Evolutionary conservation across 1,140 invertebrate genomes (phyloP), one percentile per base, ranked within the genome.

Genomic region (Drosophila serrata): DNA sequence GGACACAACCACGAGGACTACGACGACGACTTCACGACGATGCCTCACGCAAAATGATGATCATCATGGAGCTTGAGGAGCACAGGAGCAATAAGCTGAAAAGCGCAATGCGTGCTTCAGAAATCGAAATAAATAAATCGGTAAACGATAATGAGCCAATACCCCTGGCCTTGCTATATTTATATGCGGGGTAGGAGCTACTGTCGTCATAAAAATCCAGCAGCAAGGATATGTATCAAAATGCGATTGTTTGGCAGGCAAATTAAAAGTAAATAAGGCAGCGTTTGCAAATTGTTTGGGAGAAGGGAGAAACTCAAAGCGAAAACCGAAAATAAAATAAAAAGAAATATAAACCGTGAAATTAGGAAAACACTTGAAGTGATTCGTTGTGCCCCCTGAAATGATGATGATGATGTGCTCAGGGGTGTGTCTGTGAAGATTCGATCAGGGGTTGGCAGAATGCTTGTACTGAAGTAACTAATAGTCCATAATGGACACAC

Each of bases 251-350:
- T 88, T 88, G 69, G 80, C 75, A 70, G 80, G 84, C 84, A 88
- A 88, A 88, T 88, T 82, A 88, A 90, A 90, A 88, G 84, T 88
- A 88, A 88, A 88, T 90, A 88, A 88, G 84, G 81, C 80, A 84
- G 63, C 37, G 46, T 53, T 59, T 31, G 55, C 62, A 59, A 79
- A 79, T 51, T 51, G 39, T 43, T 11, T 12, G 46, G 17, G 46
- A 22, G 40, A 29, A 35, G 37, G 17, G 24, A 11, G 24, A 12
- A 29, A 13, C 12, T 22, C 24, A 51, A 65, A 39, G n/a, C 29
- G 9, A 15, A 62, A 59, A 64, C 31, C 15, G 49, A 48, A 69
- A 55, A 73, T 24, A 76, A 74, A 60, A 79, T 73, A 73, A 72
- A 61, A 79, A 81, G 55, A 61, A 76, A 79, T 75, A 82, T 58